Base-by-base conservation (phyloP, 2,113 vertebrate species). In the Erythrolamprus reginae region DNA sequence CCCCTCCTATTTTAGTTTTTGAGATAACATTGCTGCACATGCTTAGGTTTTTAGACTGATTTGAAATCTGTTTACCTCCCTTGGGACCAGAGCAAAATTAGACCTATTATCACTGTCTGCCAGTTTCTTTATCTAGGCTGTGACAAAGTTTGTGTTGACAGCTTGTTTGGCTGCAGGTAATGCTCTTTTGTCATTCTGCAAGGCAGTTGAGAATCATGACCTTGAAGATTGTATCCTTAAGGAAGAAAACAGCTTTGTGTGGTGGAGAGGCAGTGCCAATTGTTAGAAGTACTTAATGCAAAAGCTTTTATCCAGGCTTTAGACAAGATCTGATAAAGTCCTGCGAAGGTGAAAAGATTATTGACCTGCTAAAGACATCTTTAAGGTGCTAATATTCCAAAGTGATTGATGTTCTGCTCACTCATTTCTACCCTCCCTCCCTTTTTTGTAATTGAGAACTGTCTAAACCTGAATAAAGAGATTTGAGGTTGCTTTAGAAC, bases 291-390 rank as follows among this genome's bases (percentile, higher is more conserved):
- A 96, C 98, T 98, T 98, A 99, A 98, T 98, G 97, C 97, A 97
- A 97, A 97, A 96, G 97, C 98, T 98, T 99, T 99, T 98, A 99
- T 98, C 98, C 97, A 24, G 96, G 96, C 97, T 98, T 98, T 98
- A 97, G 97, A 97, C 98, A 96, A 96, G 97, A 99, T 99, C 99
- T 98, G 99, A 99, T 99, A 99, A 99, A 98, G 98, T 98, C 97
- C 96, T 97, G 96, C 97, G 95, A 97, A 98, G 98, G 98, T 98
- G 98, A 99, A 99, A 98, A 98, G 98, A 99, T 99, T 98, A 98
- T 98, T 99, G 99, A 99, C 98, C 98, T 98, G 98, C 97, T 98
- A 97, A 98, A 98, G 98, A 98, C 98, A 98, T 97, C 98, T 97
- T 98, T 98, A 98, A 98, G 98, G 97, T 98, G 97, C 98, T 97